Percentiles rank a stretch among this genome's conserved stretches.
phyloP scores from a whole-genome alignment of 2,797 vertebrate species.

The Orestias chungarensis region DNA sequence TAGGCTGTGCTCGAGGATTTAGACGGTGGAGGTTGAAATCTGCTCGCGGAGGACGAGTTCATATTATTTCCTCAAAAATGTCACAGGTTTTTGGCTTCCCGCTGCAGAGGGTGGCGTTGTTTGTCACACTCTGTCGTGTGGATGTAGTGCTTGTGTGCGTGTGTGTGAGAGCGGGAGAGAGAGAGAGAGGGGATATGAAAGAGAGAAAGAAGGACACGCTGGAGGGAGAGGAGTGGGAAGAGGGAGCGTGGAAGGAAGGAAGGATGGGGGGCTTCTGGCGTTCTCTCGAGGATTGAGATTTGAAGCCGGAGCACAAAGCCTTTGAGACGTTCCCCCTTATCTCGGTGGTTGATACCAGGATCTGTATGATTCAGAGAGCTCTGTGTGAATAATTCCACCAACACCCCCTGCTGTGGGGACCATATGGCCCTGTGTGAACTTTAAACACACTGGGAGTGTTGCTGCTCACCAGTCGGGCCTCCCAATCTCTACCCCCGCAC shows the following conservation, averaged over 20 bases:
- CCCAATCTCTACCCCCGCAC: slow-evolving; percentile 51
- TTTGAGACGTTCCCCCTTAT: slow-evolving; percentile 71
- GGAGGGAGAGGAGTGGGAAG: slow-evolving; percentile 55
- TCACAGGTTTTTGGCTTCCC: slow-evolving; percentile 72
- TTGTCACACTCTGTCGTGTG: slow-evolving; percentile 68
- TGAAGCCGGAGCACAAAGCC: slow-evolving; percentile 72
- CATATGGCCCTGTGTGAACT: slow-evolving; percentile 82
- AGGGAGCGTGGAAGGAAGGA: slow-evolving; percentile 62
- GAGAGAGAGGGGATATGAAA: slow-evolving; percentile 45
- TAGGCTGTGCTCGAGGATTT: slow-evolving; percentile 67
- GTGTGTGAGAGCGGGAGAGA: slow-evolving; percentile 40
- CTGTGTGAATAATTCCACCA: slow-evolving; percentile 75
- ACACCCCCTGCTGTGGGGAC: slow-evolving; percentile 71
- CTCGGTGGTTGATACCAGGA: slow-evolving; percentile 71
- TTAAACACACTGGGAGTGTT: slow-evolving; percentile 71
- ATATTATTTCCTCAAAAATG: slow-evolving; percentile 70
- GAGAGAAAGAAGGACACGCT: slow-evolving; percentile 46
- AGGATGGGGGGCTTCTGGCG: slow-evolving; percentile 59
- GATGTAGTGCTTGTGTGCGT: slow-evolving; percentile 54
- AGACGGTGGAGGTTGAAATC: slow-evolving; percentile 58
- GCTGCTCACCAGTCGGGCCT: slow-evolving; percentile 60
- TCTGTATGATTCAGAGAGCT: slow-evolving; percentile 70
- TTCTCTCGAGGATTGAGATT: slow-evolving; percentile 73
- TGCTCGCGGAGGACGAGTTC: slow-evolving; percentile 69
- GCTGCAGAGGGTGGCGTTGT: slow-evolving; percentile 71